Conservation (phyloP, 1,140 invertebrate species). For the Pantala flavescens region DNA sequence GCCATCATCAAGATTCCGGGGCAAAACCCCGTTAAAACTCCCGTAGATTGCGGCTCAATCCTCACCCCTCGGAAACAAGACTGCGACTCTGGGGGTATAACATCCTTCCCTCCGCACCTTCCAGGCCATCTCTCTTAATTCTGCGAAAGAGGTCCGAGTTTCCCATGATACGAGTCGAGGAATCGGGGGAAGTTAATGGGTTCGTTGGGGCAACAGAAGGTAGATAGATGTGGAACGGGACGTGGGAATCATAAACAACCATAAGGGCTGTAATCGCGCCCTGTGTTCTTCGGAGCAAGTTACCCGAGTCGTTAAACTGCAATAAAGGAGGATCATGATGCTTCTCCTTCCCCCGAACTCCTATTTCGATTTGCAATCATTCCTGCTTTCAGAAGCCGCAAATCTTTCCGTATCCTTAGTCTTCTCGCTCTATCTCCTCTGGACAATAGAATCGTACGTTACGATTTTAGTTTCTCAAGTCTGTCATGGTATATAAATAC, state of each 20-base stretch:
- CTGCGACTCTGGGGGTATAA: neutral
- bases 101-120: neutral
- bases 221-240: neutral
- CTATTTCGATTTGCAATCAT: neutral
- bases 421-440: neutral
- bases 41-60: no score
- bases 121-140: neutral
- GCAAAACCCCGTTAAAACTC: no score
- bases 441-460: no score
- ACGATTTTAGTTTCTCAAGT: no score
- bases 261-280: neutral
- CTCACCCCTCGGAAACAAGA: no score
- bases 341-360: neutral
- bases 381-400: neutral
- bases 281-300: neutral
- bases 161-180: neutral
- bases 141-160: neutral
- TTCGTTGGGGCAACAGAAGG: neutral
- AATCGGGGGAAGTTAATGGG: neutral
- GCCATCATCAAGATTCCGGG: no score
- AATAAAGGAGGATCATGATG: neutral
- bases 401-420: neutral
- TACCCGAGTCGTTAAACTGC: constrained; percentile 8
- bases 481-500: no score
- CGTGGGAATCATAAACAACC: constrained; percentile 5